phyloP scores from a whole-genome alignment of 2,113 vertebrate genomes.

The Heterocephalus glaber region DNA sequence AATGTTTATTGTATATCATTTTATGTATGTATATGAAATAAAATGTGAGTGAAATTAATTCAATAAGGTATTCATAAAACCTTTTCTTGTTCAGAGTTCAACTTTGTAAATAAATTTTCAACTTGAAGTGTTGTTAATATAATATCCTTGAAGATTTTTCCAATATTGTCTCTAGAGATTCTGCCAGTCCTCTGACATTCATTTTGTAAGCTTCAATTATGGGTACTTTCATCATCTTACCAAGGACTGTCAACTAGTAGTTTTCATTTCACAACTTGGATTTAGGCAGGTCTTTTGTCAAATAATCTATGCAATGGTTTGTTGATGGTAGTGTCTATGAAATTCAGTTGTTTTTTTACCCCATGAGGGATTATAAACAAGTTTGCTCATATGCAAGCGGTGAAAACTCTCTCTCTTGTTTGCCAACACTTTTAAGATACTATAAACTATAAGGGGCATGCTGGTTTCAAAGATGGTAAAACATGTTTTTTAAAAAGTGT shows the following conservation, averaged over 20 bases:
- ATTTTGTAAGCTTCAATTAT: neutral
- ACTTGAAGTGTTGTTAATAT: neutral
- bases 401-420: neutral
- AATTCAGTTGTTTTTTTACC: neutral
- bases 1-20: neutral
- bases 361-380: neutral
- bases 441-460: neutral
- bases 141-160: neutral
- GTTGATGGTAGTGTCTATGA: neutral
- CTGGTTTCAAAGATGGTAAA: neutral
- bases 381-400: neutral
- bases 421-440: neutral
- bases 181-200: neutral
- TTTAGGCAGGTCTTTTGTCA: neutral
- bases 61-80: neutral
- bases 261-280: neutral
- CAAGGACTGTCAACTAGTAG: neutral
- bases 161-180: neutral
- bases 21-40: neutral
- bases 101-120: neutral
- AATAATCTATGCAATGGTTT: neutral
- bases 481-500: neutral
- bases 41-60: constrained; percentile 14
- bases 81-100: neutral
- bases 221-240: neutral